Evolutionary conservation across 2,797 vertebrate species (phyloP).

Genomic region (Molossus alvarezi): DNA sequence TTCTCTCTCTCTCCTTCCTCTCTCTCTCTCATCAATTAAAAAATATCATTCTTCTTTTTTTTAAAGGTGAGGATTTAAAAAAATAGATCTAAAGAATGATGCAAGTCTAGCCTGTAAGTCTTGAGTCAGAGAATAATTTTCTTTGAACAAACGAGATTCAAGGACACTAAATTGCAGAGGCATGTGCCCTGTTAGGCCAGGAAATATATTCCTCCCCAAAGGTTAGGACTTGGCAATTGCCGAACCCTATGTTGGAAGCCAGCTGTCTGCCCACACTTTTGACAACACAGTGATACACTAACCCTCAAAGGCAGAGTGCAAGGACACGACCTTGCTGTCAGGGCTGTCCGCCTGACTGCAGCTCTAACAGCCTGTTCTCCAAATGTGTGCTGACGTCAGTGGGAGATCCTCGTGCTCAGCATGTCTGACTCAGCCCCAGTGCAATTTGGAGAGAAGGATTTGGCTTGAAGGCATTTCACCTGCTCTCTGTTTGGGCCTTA

Average conservation of each 20-base stretch:
- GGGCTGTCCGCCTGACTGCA: not conserved
- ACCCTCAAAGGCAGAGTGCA: conserved; percentile 68
- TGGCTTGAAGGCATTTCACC: not conserved
- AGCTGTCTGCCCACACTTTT: conserved; percentile 63
- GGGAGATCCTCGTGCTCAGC: not conserved
- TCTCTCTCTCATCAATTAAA: not conserved
- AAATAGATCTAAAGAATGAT: not conserved
- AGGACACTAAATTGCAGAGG: conserved; percentile 42
- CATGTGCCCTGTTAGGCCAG: not conserved
- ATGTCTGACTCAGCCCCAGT: not conserved
- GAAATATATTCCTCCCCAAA: conserved; percentile 23
- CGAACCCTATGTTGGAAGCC: conserved; percentile 25
- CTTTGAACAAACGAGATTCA: conserved; percentile 66
- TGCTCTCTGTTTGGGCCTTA: conserved; percentile 3
- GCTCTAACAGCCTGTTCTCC: conserved; percentile 41
- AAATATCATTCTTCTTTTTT: not conserved
- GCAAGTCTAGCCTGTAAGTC: not conserved
- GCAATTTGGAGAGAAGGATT: not conserved
- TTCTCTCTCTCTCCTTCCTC: not conserved
- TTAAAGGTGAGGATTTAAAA: not conserved
- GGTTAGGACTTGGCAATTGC: conserved; percentile 59
- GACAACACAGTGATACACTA: conserved; percentile 49
- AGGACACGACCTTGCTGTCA: conserved; percentile 49
- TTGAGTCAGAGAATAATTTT: conserved; percentile 51
- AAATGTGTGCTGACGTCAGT: not conserved